phyloP scores from a whole-genome alignment of 2,797 vertebrate genomes.

The Coccyzus lansbergi region DNA sequence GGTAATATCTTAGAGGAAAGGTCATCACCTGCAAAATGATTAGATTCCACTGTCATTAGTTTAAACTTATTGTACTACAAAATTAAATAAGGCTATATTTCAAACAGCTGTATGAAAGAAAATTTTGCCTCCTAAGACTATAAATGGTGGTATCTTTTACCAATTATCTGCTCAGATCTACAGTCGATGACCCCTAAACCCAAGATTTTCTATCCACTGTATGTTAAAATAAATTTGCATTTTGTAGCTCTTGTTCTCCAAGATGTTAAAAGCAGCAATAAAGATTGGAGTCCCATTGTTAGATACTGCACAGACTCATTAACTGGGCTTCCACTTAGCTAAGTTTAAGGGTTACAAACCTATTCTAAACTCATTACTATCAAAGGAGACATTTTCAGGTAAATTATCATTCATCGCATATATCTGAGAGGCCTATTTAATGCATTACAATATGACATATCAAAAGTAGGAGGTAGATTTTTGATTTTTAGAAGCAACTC shows the following conservation, averaged over 20 bases:
- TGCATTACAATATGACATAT: background rate
- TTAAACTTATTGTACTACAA: background rate
- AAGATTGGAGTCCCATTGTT: background rate
- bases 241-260: background rate
- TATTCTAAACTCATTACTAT: conserved; percentile 11
- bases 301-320: background rate
- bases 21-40: background rate
- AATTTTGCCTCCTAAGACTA: background rate
- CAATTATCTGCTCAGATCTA: background rate
- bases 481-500: background rate
- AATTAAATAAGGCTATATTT: background rate
- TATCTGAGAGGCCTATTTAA: background rate
- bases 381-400: background rate
- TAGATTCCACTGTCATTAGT: background rate
- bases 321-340: background rate
- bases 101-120: background rate
- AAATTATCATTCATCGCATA: background rate
- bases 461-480: background rate
- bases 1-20: background rate
- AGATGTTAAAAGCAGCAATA: background rate
- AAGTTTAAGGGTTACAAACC: conserved; percentile 35
- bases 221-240: background rate
- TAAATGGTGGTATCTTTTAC: background rate
- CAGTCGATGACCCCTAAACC: background rate
- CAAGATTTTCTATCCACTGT: background rate